Evolutionary conservation across 2,888 invertebrate species (phyloP).

Genomic region (Drosophila affinis): DNA sequence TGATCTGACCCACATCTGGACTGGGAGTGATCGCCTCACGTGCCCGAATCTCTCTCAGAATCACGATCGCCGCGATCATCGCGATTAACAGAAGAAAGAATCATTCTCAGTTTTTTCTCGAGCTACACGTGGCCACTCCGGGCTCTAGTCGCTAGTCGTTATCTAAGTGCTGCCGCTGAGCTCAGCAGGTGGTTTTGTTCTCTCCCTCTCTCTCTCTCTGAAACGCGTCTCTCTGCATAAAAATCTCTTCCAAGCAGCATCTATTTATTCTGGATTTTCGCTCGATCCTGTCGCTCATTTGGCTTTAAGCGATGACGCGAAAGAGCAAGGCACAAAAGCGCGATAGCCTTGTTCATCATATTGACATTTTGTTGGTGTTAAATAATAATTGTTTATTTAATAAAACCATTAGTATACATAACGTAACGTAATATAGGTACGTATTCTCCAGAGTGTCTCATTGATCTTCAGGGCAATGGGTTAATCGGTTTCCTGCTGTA

Average conservation of each 20-base stretch:
- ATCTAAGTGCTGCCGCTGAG: constrained; percentile 31
- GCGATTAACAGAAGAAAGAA: constrained; percentile 7
- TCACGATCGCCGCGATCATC: constrained; percentile 24
- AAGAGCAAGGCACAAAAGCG: not conserved
- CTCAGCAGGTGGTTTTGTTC: constrained; percentile 55
- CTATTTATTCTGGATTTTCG: not conserved
- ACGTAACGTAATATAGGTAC: no score
- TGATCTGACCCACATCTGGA: constrained; percentile 65
- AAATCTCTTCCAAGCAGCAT: not conserved
- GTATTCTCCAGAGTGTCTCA: no score
- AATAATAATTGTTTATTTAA: no score
- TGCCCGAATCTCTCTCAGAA: constrained; percentile 46
- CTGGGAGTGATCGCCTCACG: constrained; percentile 57
- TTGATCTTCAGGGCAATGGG: no score
- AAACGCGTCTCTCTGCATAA: no score
- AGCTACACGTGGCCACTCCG: constrained; percentile 3
- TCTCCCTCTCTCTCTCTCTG: constrained; percentile 19
- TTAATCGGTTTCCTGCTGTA: no score
- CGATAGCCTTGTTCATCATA: no score
- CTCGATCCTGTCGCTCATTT: constrained; percentile 11
- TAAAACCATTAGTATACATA: no score
- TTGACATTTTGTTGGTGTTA: no score
- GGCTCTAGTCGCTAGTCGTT: constrained; percentile 1
- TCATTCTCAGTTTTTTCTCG: not conserved
- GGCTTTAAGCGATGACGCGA: not conserved